Conservation (phyloP, 2,888 invertebrate genomes). For the Chymomyza procnemis region DNA sequence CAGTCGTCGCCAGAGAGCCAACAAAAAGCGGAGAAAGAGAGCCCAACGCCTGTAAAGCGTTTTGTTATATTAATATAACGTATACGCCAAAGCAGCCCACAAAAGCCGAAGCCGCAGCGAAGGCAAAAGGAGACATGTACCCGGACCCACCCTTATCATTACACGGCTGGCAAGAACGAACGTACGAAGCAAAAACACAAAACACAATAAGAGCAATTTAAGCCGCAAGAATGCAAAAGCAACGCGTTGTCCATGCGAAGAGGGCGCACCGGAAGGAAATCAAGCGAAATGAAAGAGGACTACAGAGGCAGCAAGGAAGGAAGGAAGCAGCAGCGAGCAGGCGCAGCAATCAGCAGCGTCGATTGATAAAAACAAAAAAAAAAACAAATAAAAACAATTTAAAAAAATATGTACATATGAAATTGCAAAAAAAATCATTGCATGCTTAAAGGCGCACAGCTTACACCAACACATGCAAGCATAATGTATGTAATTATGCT, state of each 20-base stretch:
- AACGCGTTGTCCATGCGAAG: conserved; percentile 11
- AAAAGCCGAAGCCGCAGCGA: conserved; percentile 32
- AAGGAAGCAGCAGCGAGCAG: conserved; percentile 38
- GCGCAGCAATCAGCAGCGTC: conserved; percentile 27
- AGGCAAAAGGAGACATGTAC: background rate
- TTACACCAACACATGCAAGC: conserved; percentile 12
- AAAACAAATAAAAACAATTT: background rate
- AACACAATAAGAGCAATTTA: conserved; percentile 66
- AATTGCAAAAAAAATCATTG: conserved; percentile 21
- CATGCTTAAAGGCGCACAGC: conserved; percentile 30
- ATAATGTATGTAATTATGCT: background rate
- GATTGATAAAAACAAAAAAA: conserved; percentile 50
- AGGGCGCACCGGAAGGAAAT: conserved; percentile 1
- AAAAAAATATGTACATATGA: conserved; percentile 25
- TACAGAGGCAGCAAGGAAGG: conserved; percentile 26
- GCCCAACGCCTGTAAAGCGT: conserved; percentile 60
- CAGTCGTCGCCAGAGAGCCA: conserved; percentile 2
- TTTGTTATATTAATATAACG: conserved; percentile 73
- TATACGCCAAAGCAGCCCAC: conserved; percentile 52
- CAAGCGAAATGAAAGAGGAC: background rate
- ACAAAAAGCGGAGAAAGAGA: conserved; percentile 22
- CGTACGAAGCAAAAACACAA: conserved; percentile 37
- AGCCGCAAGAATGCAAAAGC: conserved; percentile 67
- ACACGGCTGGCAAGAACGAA: conserved; percentile 19
- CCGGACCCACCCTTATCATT: conserved; percentile 20